Evolutionary conservation across 2,888 invertebrate genomes (phyloP), one percentile per base, ranked within the genome.

Genomic region (Apamea anceps): DNA sequence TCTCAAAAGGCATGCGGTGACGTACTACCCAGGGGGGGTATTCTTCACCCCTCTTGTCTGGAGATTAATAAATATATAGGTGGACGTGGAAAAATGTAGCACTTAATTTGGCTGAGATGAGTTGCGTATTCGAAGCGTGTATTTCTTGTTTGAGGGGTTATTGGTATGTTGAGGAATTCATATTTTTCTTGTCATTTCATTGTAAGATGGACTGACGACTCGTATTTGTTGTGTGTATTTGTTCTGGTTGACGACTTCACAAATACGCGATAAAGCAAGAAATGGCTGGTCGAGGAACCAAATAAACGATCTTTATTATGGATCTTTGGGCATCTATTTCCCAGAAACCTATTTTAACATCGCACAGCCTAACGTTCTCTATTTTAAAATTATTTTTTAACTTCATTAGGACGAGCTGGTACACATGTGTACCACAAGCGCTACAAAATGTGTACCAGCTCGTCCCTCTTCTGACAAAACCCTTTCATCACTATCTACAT

Each of bases 1-100:
- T 96, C 97, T 97, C 97, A 97, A 96, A 96, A 95, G 95, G 95
- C 95, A 95, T 94, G 94, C 95, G 95, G 94, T 95, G 96, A 96
- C 95, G 95, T 94, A 93, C 93, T 91, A 92, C 92, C 91, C 89
- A 85, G n/a, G 76, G 80, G 80, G 82, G 82, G 62, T 81, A 80
- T 90, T 91, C 88, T 68, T 85, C 87, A 85, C 86, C 86, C 80
- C 86, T 73, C 85, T 77, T 88, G 81, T 88, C 92, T 90, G 90
- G 92, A 96, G 95, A 96, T 96, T 96, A 96, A 97, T 96, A 96
- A 96, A 96, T 95, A 96, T 95, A 96, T 94, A 96, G 94, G 94
- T 94, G 94, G 96, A 96, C 96, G 95, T 94, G 94, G 95, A 96
- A 96, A 96, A 96, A 96, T 96, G 96, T 95, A 93, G 93, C 94